Percentiles rank a stretch among this genome's conserved stretches.
Conservation (phyloP, 2,797 vertebrate genomes). For the Phalanger gymnotis region DNA sequence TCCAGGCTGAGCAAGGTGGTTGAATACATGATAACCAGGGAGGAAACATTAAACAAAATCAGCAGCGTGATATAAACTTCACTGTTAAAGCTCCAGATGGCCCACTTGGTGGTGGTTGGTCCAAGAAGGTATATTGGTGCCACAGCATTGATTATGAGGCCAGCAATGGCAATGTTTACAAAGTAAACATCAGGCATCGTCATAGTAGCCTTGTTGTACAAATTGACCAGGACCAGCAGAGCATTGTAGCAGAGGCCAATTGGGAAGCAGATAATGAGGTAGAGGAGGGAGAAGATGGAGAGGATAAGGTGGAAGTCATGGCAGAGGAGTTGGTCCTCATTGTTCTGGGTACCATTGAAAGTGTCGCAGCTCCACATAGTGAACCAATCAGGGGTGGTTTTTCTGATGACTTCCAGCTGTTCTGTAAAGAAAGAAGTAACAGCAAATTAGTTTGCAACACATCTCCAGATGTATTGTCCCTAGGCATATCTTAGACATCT, state of each 20-base stretch:
- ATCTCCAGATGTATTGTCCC: neutral
- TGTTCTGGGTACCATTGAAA: slow-evolving; percentile 90
- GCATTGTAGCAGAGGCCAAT: slow-evolving; percentile 94
- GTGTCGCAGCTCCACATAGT: slow-evolving; percentile 97
- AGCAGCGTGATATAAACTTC: slow-evolving; percentile 95
- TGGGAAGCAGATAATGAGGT: slow-evolving; percentile 95
- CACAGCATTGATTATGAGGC: slow-evolving; percentile 93
- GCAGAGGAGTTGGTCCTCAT: slow-evolving; percentile 90
- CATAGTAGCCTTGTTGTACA: slow-evolving; percentile 96
- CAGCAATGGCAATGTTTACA: slow-evolving; percentile 96
- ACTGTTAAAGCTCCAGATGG: slow-evolving; percentile 92
- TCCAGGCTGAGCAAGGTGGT: slow-evolving; percentile 96
- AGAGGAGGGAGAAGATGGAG: slow-evolving; percentile 93
- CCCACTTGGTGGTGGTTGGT: slow-evolving; percentile 92
- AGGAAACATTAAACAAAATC: slow-evolving; percentile 96
- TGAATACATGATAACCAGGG: slow-evolving; percentile 97
- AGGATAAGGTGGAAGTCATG: slow-evolving; percentile 94
- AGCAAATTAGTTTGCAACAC: neutral
- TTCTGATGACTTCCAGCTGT: slow-evolving; percentile 83
- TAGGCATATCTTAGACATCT: neutral
- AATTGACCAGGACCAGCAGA: slow-evolving; percentile 94
- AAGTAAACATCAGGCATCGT: slow-evolving; percentile 99
- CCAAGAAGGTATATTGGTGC: slow-evolving; percentile 93
- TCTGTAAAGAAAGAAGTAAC: slow-evolving; percentile 82
- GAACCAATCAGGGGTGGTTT: slow-evolving; percentile 80